Base-by-base conservation (phyloP, 2,888 invertebrate genomes). In the Quadroppia sp. region DNA sequence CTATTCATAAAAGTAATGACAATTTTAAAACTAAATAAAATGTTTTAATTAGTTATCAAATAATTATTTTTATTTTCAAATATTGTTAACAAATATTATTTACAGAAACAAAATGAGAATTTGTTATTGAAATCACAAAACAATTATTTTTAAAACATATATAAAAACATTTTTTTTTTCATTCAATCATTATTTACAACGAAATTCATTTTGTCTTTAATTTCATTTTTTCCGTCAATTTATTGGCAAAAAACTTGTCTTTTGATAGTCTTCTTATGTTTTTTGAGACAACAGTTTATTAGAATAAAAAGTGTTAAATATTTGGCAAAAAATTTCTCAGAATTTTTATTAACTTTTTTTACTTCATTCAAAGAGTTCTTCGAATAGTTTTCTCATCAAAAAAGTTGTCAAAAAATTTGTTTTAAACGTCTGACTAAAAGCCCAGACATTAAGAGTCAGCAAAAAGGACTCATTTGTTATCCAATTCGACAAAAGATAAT, bases 391-490 rank as follows among this genome's bases (percentile, higher is more conserved):
- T 56, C 1, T 30, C 25, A 9, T 53, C 17, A 28, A 56, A 30
- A 30, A 53, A n/a, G 56, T 28, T 56, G 15, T 25, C 56, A 11
- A 56, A 23, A 28, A 25, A 25, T 28, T 30, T 15, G 56, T 28
- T 30, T 56, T 53, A 13, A 13, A 0, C 17, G 30, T 6, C 13
- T 30, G 53, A 56, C 15, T 56, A 13, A 28, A 30, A 53, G 20
- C 13, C 17, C 11, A 28, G 50, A 50, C 23, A 56, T 30, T 15
- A 56, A 28, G 4, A 56, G 15, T 56, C 15, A 2, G 56, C 28
- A 15, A 25, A 25, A 56, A 30, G 13, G 48, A 56, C 56, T 56
- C 56, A 56, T 56, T 56, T 56, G 56, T 56, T 56, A 30, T 28
- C 15, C 30, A 23, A 3, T 2, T 53, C 25, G 11, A 9, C 4